These are phyloP conservation scores for Anas georgica DNA, from an alignment of 2,797 vertebrate genomes.

Conservation along the genomic window DNA sequence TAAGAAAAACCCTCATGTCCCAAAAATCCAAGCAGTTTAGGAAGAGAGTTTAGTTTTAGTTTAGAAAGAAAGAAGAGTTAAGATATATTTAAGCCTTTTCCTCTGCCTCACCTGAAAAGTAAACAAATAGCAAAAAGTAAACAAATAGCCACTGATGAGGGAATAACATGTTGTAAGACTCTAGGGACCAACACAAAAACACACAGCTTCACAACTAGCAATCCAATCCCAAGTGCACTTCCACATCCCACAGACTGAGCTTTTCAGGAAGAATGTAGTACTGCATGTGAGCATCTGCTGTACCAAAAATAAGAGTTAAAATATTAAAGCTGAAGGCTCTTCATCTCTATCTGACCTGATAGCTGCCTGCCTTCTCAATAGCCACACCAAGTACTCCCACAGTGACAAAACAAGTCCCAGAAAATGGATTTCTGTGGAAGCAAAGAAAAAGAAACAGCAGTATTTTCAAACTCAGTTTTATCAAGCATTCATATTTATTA, in stretches of 20 bases:
- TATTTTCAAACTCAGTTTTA: background rate
- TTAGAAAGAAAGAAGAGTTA: background rate
- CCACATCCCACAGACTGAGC: rapidly evolving
- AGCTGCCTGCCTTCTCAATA: background rate
- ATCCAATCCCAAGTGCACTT: too few relatives aligned
- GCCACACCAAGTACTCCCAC: background rate
- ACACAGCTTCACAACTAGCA: rapidly evolving
- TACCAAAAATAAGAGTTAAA: background rate
- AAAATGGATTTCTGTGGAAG: background rate
- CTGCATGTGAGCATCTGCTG: background rate
- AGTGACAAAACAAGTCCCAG: background rate
- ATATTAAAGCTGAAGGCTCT: background rate
- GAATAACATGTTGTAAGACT: background rate
- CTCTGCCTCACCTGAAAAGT: background rate
- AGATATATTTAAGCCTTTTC: background rate
- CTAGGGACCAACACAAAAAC: rapidly evolving
- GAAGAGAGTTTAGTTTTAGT: background rate
- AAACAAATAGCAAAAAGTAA: too few relatives aligned
- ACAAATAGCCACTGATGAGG: background rate
- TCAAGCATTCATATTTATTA: background rate
- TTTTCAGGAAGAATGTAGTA: background rate
- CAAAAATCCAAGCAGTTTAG: background rate
- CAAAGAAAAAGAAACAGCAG: background rate
- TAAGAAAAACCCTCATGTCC: background rate
- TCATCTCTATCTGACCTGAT: background rate